These are phyloP conservation scores for Eupithecia exiguata DNA, from an alignment of 2,888 invertebrate genomes.

Conservation along the genomic window DNA sequence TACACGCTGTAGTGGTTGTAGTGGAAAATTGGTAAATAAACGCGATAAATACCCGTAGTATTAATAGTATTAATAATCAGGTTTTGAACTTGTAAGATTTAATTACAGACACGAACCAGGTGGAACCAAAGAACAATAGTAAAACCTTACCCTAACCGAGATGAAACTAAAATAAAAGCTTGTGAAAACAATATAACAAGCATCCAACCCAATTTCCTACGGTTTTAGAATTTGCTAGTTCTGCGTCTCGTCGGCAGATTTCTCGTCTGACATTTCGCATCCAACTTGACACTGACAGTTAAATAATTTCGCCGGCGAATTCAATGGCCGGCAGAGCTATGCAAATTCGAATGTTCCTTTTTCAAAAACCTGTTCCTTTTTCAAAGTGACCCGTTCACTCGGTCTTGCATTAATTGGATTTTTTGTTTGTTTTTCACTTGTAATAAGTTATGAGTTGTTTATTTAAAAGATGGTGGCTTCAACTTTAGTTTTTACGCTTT, in stretches of 20 bases:
- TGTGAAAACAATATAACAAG: not conserved
- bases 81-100: too few relatives aligned
- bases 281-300: conserved; percentile 49
- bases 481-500: conserved; percentile 16
- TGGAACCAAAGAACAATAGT: too few relatives aligned
- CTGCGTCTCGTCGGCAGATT: not conserved
- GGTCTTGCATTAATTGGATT: conserved; percentile 31
- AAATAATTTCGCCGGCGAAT: conserved; percentile 41
- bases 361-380: conserved; percentile 22
- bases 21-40: too few relatives aligned
- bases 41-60: too few relatives aligned
- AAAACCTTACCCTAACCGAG: too few relatives aligned
- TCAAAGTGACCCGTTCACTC: conserved; percentile 11
- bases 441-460: conserved; percentile 43
- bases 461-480: conserved; percentile 15
- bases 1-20: too few relatives aligned
- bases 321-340: conserved; percentile 34
- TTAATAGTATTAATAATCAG: too few relatives aligned
- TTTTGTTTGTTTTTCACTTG: conserved; percentile 23
- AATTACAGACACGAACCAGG: too few relatives aligned
- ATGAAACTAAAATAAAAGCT: too few relatives aligned
- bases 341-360: conserved; percentile 32
- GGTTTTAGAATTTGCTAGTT: not conserved
- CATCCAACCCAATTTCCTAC: not conserved
- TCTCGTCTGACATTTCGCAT: not conserved